Evolutionary conservation across 2,113 vertebrate species (phyloP), one percentile per base, ranked within the genome.

Genomic region (Chloebia gouldiae): DNA sequence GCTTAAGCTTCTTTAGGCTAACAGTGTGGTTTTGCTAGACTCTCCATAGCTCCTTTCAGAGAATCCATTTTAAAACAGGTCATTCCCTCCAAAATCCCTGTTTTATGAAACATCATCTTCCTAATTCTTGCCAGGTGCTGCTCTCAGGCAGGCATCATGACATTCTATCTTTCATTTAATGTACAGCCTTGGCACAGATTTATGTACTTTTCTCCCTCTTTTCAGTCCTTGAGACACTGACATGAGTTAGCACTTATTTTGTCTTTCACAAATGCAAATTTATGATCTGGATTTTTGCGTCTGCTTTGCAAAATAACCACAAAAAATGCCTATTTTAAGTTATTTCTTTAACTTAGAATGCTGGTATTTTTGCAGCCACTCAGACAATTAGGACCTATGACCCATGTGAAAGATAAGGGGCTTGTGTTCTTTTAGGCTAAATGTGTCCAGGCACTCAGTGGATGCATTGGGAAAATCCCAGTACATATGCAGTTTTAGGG

Each of bases 291-390:
- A 71, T 66, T 75, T 94, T 44, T 88, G 24, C 12, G 27, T 51
- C 40, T 86, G 10, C 30, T 92, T 85, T 73, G 56, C 42, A 77
- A 56, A 93, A 81, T 21, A 86, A 71, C 9, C 45, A 82, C 10
- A 39, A 45, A n/a, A n/a, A 22, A 23, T 4, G 25, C 4, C 6
- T 31, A 25, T 59, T 76, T 65, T 7, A 56, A 45, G 2, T 35
- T 81, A 45, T 83, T 63, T 25, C 21, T 83, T 56, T 84, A 13
- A 76, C 84, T 76, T 63, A 45, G n/a, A 72, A 91, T 30, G 3
- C 0, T 25, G 45, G 31, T 31, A 61, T 81, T 95, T 81, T 83
- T 2, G 0, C 1, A 6, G 30, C 6, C 0, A 0, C 78, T 84
- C 49, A 23, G 59, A 69, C 18, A 76, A 49, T 61, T 61, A 80